Evolutionary conservation across 92 coral and sea anemone genomes (phyloP).

Genomic region (Palythoa heliodiscus): DNA sequence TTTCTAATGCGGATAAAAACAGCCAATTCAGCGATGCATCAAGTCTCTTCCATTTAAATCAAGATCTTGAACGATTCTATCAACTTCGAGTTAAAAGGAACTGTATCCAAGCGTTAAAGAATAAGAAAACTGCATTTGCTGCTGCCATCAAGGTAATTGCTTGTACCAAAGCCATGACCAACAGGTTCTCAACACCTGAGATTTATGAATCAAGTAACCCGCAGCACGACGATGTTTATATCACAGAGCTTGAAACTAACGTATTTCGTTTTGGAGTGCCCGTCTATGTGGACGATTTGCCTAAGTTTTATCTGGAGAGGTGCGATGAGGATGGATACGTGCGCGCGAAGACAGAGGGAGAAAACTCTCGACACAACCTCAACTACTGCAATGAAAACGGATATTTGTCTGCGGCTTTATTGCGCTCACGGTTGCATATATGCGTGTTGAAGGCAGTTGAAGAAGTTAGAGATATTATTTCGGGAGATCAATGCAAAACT

Average conservation of each 20-base stretch:
- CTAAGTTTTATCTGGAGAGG: slow-evolving; percentile 45
- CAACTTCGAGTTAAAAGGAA: slow-evolving; percentile 54
- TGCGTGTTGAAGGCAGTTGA: slow-evolving; percentile 74
- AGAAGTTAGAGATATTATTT: slow-evolving; percentile 54
- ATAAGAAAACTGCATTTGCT: slow-evolving; percentile 71
- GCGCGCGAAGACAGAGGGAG: slow-evolving; percentile 58
- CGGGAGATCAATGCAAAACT: slow-evolving; percentile 61
- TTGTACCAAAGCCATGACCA: slow-evolving; percentile 67
- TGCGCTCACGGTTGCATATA: slow-evolving; percentile 83
- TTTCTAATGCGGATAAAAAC: not conserved
- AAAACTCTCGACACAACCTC: slow-evolving; percentile 32
- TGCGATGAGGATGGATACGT: slow-evolving; percentile 84
- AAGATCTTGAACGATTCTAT: slow-evolving; percentile 66
- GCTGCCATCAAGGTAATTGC: slow-evolving; percentile 71
- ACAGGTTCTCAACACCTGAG: slow-evolving; percentile 71
- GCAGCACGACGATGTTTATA: slow-evolving; percentile 48
- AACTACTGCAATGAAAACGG: slow-evolving; percentile 76
- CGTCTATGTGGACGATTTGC: slow-evolving; percentile 59
- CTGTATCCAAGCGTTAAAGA: slow-evolving; percentile 45
- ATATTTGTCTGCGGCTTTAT: slow-evolving; percentile 81
- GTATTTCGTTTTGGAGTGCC: slow-evolving; percentile 86
- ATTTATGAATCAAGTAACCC: slow-evolving; percentile 53
- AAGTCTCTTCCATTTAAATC: slow-evolving; percentile 39
- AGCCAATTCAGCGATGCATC: not conserved
- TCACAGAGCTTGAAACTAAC: slow-evolving; percentile 57